Evolutionary conservation across 64 coral and sea anemone genomes (phyloP).

Genomic region (Stichodactyla helianthus): DNA sequence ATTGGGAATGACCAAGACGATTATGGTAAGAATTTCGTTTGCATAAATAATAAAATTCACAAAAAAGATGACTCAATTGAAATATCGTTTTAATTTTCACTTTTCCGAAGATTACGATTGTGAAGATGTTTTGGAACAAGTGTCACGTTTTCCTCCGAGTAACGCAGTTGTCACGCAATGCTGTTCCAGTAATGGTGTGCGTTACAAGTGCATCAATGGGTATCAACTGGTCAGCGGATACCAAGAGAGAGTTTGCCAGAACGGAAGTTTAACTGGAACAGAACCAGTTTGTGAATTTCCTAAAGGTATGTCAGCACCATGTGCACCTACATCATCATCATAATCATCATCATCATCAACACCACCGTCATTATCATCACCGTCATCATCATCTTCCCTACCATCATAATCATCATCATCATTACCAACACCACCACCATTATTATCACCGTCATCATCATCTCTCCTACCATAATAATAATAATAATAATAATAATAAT

Average conservation of each 20-base stretch:
- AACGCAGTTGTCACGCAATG: slow-evolving; percentile 19
- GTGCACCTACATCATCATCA: not conserved
- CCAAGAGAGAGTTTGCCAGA: slow-evolving; percentile 13
- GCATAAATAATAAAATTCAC: not conserved
- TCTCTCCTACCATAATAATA: no score
- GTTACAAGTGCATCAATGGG: slow-evolving; percentile 54
- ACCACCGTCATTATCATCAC: not conserved
- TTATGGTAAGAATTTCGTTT: not conserved
- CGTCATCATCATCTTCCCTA: not conserved
- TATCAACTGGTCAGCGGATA: slow-evolving; percentile 38
- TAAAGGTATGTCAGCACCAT: slow-evolving; percentile 32
- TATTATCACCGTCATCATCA: not conserved
- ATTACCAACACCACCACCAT: no score
- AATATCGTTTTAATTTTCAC: not conserved
- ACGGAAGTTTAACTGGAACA: slow-evolving; percentile 39
- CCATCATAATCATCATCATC: no score
- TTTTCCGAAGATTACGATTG: slow-evolving; percentile 7
- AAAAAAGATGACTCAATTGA: no score
- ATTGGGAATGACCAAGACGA: not conserved
- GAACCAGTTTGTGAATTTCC: slow-evolving; percentile 52
- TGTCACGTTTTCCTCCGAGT: slow-evolving; percentile 21
- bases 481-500: no score
- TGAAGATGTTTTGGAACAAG: slow-evolving; percentile 5
- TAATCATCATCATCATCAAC: no score
- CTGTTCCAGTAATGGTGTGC: slow-evolving; percentile 40